phyloP scores from a whole-genome alignment of 2,888 invertebrate species.

The Drosophila macrospina region DNA sequence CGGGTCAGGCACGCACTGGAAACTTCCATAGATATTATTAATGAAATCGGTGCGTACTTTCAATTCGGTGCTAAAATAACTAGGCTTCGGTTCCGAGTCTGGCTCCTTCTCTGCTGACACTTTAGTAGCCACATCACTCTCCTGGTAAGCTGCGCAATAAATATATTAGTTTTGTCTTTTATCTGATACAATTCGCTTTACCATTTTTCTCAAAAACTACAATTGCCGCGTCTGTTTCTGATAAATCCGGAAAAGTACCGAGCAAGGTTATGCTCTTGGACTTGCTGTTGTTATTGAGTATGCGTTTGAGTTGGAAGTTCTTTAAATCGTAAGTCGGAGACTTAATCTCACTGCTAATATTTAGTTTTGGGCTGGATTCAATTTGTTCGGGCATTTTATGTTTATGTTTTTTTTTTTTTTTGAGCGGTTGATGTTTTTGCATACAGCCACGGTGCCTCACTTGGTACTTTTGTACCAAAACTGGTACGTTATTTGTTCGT shows the following conservation, averaged over 20 bases:
- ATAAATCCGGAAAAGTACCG: constrained; percentile 88
- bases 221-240: constrained; percentile 88
- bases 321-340: constrained; percentile 86
- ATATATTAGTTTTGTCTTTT: neutral
- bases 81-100: constrained; percentile 40
- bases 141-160: constrained; percentile 87
- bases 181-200: constrained; percentile 10
- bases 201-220: constrained; percentile 92
- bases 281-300: constrained; percentile 90
- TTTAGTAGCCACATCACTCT: constrained; percentile 81
- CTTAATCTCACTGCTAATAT: constrained; percentile 52
- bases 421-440: constrained; percentile 10
- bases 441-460: too few relatives aligned
- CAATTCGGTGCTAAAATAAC: constrained; percentile 88
- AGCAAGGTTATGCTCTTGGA: constrained; percentile 88
- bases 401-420: too few relatives aligned
- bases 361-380: constrained; percentile 40
- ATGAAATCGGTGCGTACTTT: constrained; percentile 88
- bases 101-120: neutral
- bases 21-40: constrained; percentile 95
- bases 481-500: too few relatives aligned
- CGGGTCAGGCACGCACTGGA: constrained; percentile 89
- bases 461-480: too few relatives aligned
- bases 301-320: constrained; percentile 88
- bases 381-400: constrained; percentile 51